These are phyloP conservation scores for Liodrosophila aerea DNA, from an alignment of 2,888 invertebrate genomes.

Conservation along the genomic window DNA sequence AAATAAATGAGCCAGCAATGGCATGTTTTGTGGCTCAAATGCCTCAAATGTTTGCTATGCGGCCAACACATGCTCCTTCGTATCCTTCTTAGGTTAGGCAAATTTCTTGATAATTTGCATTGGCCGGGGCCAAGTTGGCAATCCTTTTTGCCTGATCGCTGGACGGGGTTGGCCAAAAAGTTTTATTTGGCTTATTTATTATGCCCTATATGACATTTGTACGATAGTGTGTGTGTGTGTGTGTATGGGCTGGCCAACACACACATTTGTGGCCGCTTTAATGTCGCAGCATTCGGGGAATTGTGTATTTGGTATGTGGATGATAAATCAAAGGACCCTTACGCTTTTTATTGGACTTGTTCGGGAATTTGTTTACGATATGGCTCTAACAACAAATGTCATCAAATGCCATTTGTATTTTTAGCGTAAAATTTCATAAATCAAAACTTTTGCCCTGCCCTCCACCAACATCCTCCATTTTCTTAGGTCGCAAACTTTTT, in stretches of 20 bases:
- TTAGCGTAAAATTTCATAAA: slow-evolving; percentile 69
- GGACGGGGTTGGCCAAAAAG: slow-evolving; percentile 23
- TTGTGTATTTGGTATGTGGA: slow-evolving; percentile 40
- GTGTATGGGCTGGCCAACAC: slow-evolving; percentile 7
- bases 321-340: slow-evolving; percentile 69
- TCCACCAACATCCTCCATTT: slow-evolving; percentile 16
- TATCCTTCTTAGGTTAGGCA: slow-evolving; percentile 22
- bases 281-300: slow-evolving; percentile 54
- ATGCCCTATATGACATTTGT: slow-evolving; percentile 50
- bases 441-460: slow-evolving; percentile 57
- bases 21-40: slow-evolving; percentile 62
- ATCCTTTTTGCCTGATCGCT: slow-evolving; percentile 46
- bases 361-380: slow-evolving; percentile 63
- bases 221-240: not conserved
- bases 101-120: slow-evolving; percentile 69
- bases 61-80: slow-evolving; percentile 47
- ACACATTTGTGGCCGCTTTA: slow-evolving; percentile 57
- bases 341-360: slow-evolving; percentile 72
- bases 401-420: slow-evolving; percentile 72
- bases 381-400: slow-evolving; percentile 51
- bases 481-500: slow-evolving; percentile 56
- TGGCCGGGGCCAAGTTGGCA: slow-evolving; percentile 44
- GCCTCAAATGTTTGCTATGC: slow-evolving; percentile 32
- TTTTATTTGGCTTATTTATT: slow-evolving; percentile 58
- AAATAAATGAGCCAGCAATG: slow-evolving; percentile 72